Conservation (phyloP, 2,888 invertebrate species). For the Malacosoma neustria region DNA sequence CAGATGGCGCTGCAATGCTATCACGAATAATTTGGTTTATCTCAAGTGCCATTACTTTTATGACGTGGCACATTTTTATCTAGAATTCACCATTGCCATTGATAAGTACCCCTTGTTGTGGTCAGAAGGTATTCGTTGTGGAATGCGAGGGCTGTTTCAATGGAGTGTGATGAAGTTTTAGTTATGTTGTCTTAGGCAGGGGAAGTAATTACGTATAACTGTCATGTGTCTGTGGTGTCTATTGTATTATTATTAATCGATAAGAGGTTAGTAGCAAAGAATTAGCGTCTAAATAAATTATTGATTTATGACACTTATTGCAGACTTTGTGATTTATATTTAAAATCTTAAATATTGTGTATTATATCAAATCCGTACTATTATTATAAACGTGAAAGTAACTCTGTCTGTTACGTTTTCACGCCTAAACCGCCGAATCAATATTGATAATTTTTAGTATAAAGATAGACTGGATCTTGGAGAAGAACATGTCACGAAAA, state of each 20-base stretch:
- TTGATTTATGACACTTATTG: no score
- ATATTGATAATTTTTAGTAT: no score
- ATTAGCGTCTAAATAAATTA: no score
- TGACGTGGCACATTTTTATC: conserved; percentile 34
- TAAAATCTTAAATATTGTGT: no score
- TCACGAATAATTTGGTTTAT: conserved; percentile 17
- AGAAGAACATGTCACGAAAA: no score
- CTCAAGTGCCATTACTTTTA: conserved; percentile 22
- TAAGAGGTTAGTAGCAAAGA: conserved; percentile 9
- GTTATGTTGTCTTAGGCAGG: conserved; percentile 34
- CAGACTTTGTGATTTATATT: no score
- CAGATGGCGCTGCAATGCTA: no score
- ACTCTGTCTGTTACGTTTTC: no score
- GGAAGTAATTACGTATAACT: conserved; percentile 50
- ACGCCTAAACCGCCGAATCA: no score
- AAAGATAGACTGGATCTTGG: no score
- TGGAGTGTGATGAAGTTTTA: conserved; percentile 35
- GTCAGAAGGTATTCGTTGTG: neutral
- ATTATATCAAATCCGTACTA: no score
- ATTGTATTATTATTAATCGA: conserved; percentile 1
- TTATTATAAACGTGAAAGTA: no score
- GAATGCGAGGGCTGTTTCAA: neutral
- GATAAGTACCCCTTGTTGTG: neutral
- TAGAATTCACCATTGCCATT: conserved; percentile 15
- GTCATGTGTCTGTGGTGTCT: conserved; percentile 21